Evolutionary conservation across 2,113 vertebrate genomes (phyloP), one percentile per base, ranked within the genome.

Genomic region (Delphinapterus leucas): DNA sequence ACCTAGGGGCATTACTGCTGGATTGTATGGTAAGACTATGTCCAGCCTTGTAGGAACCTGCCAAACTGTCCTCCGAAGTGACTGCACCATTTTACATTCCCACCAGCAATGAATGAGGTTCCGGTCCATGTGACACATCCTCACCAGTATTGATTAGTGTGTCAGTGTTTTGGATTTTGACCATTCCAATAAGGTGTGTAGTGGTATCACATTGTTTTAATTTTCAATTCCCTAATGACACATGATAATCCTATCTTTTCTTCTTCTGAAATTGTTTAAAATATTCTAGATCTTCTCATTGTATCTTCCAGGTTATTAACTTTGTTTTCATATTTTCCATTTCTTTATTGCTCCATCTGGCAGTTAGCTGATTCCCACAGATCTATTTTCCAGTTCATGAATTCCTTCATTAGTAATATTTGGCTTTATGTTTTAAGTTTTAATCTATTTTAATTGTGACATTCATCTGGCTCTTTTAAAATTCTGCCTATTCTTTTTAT

Each of bases 321-420:
- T 49, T 95, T 88, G 71, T 63, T 89, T 90, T 74, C 65, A 47
- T 55, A 86, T 55, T 88, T 93, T 76, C 38, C 53, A 77, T 61
- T 36, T 20, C 41, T 74, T 88, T 58, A n/a, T 61, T 41, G 81
- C 47, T 77, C 15, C 76, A 9, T 47, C 36, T 60, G 90, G 21
- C 3, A 44, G 6, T 44, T 76, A 49, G 15, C 38, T 36, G 41
- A 61, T 73, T 47, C 33, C 70, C 28, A 82, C 44, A 47, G 76
- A 88, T 65, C 20, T 63, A 58, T 95, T 92, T 90, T 94, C 71
- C 28, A 88, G 70, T 81, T 85, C 38, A 93, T 77, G 95, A 85
- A 60, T 58, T 96, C 61, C 60, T 94, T 91, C 79, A 38, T 65
- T 94, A 71, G 53, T 63, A 88, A 85, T 67, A 85, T 74, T 85